Evolutionary conservation across 2,888 invertebrate genomes (phyloP).

Genomic region (Lithosia quadra): DNA sequence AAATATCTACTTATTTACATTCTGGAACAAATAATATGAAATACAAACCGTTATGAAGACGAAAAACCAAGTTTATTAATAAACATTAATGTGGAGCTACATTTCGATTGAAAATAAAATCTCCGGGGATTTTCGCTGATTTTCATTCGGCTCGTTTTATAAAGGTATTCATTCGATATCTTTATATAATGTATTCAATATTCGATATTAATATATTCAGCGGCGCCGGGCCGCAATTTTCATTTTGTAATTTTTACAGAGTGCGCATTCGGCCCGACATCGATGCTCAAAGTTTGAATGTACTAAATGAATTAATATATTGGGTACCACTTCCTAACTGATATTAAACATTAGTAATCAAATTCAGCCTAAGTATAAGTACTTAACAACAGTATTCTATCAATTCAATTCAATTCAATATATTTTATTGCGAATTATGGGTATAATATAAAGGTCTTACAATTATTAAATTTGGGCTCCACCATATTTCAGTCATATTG

Average conservation of each 20-base stretch:
- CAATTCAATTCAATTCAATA: no score
- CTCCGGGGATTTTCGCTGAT: conserved; percentile 73
- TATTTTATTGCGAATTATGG: no score
- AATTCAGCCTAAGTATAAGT: no score
- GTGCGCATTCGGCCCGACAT: conserved; percentile 70
- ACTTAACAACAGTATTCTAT: no score
- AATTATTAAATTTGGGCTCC: no score
- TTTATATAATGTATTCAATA: conserved; percentile 85
- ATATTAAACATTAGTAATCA: no score
- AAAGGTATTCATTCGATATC: conserved; percentile 79
- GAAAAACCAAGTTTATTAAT: conserved; percentile 60
- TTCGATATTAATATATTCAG: conserved; percentile 86
- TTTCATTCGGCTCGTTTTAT: conserved; percentile 74
- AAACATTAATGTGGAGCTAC: conserved; percentile 57
- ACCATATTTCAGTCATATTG: no score
- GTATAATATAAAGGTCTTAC: no score
- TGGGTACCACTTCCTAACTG: no score
- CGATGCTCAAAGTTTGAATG: conserved; percentile 60
- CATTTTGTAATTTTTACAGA: conserved; percentile 87
- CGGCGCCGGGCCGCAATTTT: conserved; percentile 84
- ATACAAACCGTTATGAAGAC: conserved; percentile 38
- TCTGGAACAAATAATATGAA: neutral
- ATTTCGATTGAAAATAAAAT: conserved; percentile 74
- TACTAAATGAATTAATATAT: conserved; percentile 3
- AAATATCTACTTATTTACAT: neutral